These are phyloP conservation scores for Condylura cristata DNA, from an alignment of 2,113 vertebrate species.

Conservation along the genomic window DNA sequence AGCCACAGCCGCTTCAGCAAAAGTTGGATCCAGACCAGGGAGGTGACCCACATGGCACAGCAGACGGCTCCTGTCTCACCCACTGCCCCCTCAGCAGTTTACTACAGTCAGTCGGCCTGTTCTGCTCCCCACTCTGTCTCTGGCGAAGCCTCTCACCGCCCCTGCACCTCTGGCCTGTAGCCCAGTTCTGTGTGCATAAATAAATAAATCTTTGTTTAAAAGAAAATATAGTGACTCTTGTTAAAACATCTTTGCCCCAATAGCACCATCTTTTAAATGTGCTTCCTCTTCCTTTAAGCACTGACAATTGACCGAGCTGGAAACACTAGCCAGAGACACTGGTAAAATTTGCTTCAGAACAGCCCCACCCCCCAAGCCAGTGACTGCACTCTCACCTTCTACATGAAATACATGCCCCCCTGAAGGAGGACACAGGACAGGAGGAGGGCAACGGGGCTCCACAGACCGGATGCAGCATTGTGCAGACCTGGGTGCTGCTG, in stretches of 20 bases:
- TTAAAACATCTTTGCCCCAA: conserved; percentile 28
- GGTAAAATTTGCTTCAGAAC: conserved; percentile 18
- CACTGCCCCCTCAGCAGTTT: no score
- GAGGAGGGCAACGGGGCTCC: conserved; percentile 51
- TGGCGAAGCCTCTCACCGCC: no score
- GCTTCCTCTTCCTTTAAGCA: neutral
- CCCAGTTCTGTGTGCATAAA: no score
- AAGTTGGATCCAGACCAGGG: no score
- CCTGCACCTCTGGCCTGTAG: no score
- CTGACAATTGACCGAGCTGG: neutral
- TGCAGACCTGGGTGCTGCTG: conserved; percentile 64
- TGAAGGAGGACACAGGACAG: conserved; percentile 66
- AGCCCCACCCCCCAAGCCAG: neutral
- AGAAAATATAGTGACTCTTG: neutral
- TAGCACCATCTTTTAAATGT: conserved; percentile 11
- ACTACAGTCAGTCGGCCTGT: no score
- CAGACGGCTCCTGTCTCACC: no score
- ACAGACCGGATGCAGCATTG: conserved; percentile 55
- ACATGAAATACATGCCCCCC: conserved; percentile 58
- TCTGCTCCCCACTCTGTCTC: no score
- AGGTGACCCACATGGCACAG: no score
- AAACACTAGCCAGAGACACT: conserved; percentile 8
- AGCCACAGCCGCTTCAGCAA: no score
- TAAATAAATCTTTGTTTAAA: no score
- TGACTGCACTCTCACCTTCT: conserved; percentile 70